Conservation (phyloP, 92 coral and sea anemone genomes). For the Paramuricea clavata region DNA sequence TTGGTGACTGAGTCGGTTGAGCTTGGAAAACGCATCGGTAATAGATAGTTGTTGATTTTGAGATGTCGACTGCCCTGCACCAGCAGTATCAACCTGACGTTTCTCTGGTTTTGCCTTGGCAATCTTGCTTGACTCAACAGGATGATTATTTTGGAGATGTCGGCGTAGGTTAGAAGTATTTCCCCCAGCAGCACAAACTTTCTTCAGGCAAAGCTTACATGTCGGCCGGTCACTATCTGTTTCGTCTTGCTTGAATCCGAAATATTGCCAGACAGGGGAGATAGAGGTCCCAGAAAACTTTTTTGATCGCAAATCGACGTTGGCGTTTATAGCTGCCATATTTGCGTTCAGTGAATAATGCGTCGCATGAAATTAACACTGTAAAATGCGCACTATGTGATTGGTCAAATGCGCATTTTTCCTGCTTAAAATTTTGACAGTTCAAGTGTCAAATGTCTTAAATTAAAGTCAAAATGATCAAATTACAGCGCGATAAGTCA, state of each 20-base stretch:
- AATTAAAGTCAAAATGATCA: no score
- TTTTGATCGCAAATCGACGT: neutral
- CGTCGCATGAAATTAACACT: neutral
- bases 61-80: conserved; percentile 4
- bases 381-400: conserved; percentile 3
- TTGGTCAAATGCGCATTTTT: neutral
- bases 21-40: conserved; percentile 11
- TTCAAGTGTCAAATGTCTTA: no score
- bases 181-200: conserved; percentile 29
- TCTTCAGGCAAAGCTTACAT: conserved; percentile 14
- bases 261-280: conserved; percentile 16
- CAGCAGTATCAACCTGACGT: no score
- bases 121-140: neutral
- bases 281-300: neutral
- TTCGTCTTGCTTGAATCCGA: neutral
- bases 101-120: conserved; percentile 14
- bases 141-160: conserved; percentile 19
- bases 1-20: conserved; percentile 18
- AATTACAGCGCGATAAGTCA: no score
- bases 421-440: no score
- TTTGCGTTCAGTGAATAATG: neutral
- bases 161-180: conserved; percentile 9
- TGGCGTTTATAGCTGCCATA: conserved; percentile 8
- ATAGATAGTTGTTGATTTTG: neutral
- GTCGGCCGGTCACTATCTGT: neutral